phyloP scores from a whole-genome alignment of 1,140 invertebrate species.

The Bombus soroeensis region DNA sequence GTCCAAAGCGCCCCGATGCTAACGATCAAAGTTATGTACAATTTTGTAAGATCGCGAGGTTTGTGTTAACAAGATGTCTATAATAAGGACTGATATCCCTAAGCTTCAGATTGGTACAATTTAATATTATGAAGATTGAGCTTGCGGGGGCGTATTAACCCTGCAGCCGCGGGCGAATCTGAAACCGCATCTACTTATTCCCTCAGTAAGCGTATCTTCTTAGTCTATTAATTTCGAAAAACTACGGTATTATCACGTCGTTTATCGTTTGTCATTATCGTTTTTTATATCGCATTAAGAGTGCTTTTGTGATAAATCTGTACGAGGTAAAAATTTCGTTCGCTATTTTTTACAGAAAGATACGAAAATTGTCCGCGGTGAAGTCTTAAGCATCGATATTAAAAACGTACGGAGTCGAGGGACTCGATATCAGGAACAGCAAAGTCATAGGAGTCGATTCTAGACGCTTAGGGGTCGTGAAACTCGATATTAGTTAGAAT shows the following conservation, averaged over 20 bases:
- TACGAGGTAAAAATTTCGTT: too few species aligned
- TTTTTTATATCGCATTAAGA: too few species aligned
- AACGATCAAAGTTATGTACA: too few species aligned
- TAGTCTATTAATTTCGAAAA: too few species aligned
- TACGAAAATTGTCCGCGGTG: background rate
- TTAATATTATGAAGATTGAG: background rate
- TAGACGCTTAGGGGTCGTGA: background rate
- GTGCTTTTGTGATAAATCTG: too few species aligned
- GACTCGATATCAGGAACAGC: background rate
- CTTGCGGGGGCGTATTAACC: background rate
- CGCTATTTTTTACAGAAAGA: background rate
- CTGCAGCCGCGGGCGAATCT: too few species aligned
- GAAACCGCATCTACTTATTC: too few species aligned
- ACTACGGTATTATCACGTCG: too few species aligned
- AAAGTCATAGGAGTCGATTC: background rate
- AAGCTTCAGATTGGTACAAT: background rate
- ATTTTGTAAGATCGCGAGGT: too few species aligned
- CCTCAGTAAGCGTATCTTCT: too few species aligned
- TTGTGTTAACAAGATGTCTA: background rate
- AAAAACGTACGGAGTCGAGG: background rate
- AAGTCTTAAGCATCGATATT: background rate
- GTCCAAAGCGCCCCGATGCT: background rate
- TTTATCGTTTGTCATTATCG: too few species aligned
- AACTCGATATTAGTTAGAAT: constrained; percentile 3
- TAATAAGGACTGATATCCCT: background rate